Conservation (phyloP, 2,888 invertebrate genomes). For the Thysanoteuthis rhombus region DNA sequence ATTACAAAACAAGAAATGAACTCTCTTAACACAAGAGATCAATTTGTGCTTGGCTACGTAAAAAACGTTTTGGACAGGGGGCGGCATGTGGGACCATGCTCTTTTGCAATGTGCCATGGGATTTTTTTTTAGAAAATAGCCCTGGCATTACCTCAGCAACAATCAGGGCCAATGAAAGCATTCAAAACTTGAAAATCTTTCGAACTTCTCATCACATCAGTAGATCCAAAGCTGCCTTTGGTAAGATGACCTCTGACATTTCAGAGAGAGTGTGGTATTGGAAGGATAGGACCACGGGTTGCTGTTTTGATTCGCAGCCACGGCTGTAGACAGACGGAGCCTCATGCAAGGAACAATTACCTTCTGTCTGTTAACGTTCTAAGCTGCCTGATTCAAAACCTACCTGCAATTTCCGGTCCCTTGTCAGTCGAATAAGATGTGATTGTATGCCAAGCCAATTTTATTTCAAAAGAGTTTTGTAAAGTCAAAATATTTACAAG, state of each 20-base stretch:
- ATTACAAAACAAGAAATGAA: not conserved
- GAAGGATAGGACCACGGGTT: not conserved
- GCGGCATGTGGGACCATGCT: not conserved
- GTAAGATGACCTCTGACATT: not conserved
- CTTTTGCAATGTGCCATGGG: not conserved
- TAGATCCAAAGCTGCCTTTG: not conserved
- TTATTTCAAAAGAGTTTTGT: not conserved
- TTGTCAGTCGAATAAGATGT: not conserved
- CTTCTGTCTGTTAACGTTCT: not conserved
- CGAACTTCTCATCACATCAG: not conserved
- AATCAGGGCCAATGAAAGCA: not conserved
- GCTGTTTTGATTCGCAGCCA: not conserved
- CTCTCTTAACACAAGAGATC: not conserved
- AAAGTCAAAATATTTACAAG: not conserved
- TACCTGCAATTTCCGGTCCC: not conserved
- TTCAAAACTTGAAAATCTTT: not conserved
- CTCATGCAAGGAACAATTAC: constrained; percentile 12
- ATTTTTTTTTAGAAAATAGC: not conserved
- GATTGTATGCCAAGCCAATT: not conserved
- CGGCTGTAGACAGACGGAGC: not conserved
- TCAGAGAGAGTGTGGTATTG: not conserved
- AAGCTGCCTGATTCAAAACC: not conserved
- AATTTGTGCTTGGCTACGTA: not conserved
- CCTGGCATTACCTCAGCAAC: not conserved
- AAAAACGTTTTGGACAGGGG: not conserved